Conservation (phyloP, 2,113 vertebrate genomes). For the Halcyon senegalensis region DNA sequence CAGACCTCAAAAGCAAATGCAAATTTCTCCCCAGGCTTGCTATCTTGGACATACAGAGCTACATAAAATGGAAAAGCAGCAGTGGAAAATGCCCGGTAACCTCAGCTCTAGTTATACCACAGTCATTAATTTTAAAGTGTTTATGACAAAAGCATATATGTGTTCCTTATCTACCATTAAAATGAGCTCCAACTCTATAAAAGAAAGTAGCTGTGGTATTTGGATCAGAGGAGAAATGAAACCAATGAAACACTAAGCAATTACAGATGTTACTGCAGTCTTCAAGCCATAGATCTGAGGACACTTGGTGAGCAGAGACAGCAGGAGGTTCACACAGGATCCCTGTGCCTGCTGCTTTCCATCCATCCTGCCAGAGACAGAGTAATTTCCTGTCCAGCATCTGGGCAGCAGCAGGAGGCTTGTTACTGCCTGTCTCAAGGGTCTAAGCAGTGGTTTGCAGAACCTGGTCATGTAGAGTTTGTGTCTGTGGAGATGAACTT, state of each 20-base stretch:
- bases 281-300: not conserved
- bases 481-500: not conserved
- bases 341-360: not conserved
- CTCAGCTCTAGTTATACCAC: not conserved
- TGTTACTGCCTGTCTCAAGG: not conserved
- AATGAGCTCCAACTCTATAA: not conserved
- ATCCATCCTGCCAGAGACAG: not conserved
- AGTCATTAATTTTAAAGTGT: constrained; percentile 26
- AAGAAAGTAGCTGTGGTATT: not conserved
- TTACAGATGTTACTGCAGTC: not conserved
- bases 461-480: not conserved
- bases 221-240: not conserved
- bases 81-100: not conserved
- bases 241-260: not conserved
- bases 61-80: not conserved
- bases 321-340: not conserved
- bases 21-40: constrained; percentile 22
- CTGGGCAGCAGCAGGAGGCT: not conserved
- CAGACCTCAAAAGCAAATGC: constrained; percentile 44
- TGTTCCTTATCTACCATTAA: constrained; percentile 10
- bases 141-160: not conserved
- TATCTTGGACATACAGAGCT: not conserved
- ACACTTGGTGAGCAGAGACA: not conserved
- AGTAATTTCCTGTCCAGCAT: not conserved
- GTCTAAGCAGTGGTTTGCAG: not conserved